These are phyloP conservation scores for Entomyzon cyanotis DNA, from an alignment of 2,113 vertebrate genomes.

Conservation along the genomic window DNA sequence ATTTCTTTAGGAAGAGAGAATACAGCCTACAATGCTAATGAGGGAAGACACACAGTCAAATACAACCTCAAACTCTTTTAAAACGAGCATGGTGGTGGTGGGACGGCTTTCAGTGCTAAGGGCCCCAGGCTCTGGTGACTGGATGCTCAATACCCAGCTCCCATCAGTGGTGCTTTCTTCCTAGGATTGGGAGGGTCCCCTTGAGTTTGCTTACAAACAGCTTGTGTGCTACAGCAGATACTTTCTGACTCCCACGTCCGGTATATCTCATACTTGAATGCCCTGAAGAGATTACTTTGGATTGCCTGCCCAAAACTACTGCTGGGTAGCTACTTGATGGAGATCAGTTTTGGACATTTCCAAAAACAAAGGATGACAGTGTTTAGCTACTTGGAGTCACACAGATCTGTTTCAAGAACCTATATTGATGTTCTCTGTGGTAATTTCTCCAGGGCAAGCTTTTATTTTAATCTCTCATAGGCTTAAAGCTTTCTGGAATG, in stretches of 20 bases:
- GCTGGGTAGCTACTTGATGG: rapidly evolving
- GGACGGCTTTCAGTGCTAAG: neutral
- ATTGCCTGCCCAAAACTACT: neutral
- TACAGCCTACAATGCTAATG: neutral
- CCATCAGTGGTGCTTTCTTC: neutral
- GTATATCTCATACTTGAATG: neutral
- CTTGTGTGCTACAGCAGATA: neutral
- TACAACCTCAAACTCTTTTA: neutral
- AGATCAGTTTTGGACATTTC: neutral
- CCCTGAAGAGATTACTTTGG: neutral
- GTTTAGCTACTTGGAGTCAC: neutral
- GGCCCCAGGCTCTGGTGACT: neutral
- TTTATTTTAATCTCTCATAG: neutral
- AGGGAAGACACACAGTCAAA: neutral
- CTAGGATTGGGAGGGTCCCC: neutral
- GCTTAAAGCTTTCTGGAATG: neutral
- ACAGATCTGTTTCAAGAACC: neutral
- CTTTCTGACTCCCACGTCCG: neutral
- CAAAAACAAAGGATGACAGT: neutral
- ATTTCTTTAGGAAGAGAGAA: neutral
- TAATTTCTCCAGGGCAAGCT: neutral
- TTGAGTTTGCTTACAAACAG: neutral
- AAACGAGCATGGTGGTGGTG: neutral
- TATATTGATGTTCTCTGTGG: neutral
- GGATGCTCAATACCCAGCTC: neutral